These are phyloP conservation scores for Pitangus sulphuratus DNA, from an alignment of 2,797 vertebrate species.

Conservation along the genomic window DNA sequence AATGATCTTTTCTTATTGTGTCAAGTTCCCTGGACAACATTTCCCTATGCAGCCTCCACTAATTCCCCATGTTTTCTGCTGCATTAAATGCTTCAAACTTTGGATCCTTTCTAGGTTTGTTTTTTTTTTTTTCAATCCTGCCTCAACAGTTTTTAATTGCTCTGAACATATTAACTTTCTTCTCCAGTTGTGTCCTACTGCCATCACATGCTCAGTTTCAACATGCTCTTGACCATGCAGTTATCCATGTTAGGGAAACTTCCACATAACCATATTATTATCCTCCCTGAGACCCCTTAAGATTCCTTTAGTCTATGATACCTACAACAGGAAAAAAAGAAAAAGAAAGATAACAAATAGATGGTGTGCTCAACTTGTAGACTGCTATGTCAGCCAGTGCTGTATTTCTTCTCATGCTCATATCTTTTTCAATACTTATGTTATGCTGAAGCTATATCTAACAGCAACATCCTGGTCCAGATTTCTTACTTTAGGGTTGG, in stretches of 20 bases:
- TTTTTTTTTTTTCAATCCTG: background rate
- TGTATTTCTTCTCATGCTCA: background rate
- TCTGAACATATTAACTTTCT: background rate
- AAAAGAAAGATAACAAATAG: background rate
- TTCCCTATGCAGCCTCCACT: background rate
- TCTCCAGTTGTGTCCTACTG: background rate
- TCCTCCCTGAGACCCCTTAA: background rate
- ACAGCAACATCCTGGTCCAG: background rate
- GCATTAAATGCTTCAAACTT: background rate
- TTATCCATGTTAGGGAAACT: background rate
- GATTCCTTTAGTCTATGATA: background rate
- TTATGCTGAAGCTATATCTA: background rate
- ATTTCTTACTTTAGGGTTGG: background rate
- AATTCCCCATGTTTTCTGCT: background rate
- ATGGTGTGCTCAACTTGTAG: background rate
- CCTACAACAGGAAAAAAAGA: background rate
- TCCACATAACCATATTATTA: background rate
- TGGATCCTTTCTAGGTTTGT: background rate
- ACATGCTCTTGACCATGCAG: background rate
- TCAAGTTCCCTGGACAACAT: fast-evolving
- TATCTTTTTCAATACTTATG: background rate
- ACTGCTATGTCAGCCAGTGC: background rate
- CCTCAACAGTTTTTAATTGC: background rate
- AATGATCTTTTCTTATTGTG: background rate
- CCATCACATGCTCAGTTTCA: background rate